Conservation (phyloP, 2,113 vertebrate genomes). For the Puntigrus tetrazona region DNA sequence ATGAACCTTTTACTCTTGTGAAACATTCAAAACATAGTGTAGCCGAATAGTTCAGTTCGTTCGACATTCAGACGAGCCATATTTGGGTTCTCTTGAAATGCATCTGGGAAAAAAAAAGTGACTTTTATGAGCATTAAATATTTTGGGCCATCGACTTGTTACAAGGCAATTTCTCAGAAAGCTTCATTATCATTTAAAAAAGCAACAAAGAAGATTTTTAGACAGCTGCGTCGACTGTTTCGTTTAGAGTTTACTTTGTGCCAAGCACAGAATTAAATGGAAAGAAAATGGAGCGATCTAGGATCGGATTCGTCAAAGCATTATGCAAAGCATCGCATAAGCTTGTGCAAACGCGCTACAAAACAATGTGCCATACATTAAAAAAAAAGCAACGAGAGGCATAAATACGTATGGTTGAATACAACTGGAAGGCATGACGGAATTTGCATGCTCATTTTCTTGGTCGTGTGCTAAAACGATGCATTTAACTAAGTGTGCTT, state of each 20-base stretch:
- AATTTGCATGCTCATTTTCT: conserved; percentile 11
- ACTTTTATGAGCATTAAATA: conserved; percentile 9
- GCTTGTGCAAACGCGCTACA: conserved; percentile 37
- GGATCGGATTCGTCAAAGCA: conserved; percentile 18
- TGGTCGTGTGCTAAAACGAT: conserved; percentile 32
- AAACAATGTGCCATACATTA: background rate
- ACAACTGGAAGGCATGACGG: background rate
- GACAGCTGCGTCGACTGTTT: conserved; percentile 12
- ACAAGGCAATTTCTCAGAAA: conserved; percentile 31
- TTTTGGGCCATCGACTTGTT: conserved; percentile 9
- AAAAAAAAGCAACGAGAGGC: conserved; percentile 15
- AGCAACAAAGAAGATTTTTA: background rate
- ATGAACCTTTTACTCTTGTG: conserved; percentile 49
- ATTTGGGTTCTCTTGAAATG: conserved; percentile 50
- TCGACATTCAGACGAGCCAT: conserved; percentile 71
- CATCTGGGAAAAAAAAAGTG: conserved; percentile 11
- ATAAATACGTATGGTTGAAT: background rate
- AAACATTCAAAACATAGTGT: conserved; percentile 64
- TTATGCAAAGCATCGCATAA: conserved; percentile 26
- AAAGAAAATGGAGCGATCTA: conserved; percentile 38
- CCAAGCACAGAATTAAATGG: conserved; percentile 1
- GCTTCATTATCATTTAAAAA: conserved; percentile 1
- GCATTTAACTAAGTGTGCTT: conserved; percentile 38
- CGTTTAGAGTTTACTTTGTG: conserved; percentile 10
- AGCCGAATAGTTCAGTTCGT: conserved; percentile 60